Evolutionary conservation across 2,888 invertebrate species (phyloP).

Genomic region (Stenurella melanura): DNA sequence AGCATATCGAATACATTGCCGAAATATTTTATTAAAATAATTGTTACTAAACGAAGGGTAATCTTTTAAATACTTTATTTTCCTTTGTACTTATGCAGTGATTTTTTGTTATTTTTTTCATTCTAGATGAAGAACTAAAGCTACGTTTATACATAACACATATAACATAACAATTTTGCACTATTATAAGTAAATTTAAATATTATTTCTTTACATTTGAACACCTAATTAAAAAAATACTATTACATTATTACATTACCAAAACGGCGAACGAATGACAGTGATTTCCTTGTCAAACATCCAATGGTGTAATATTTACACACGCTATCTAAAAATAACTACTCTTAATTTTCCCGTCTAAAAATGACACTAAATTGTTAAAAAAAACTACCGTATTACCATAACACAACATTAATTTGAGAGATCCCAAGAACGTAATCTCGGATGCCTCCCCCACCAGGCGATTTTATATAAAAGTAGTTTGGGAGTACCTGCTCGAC

Average conservation of each 20-base stretch:
- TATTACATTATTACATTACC: neutral
- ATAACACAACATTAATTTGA: conserved; percentile 22
- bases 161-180: too few species aligned
- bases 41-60: too few species aligned
- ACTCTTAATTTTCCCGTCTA: neutral
- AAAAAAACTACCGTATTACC: conserved; percentile 30
- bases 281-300: neutral
- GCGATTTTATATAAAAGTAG: conserved; percentile 45
- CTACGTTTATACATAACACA: too few species aligned
- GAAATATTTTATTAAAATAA: too few species aligned
- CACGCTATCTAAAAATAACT: conserved; percentile 6
- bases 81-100: too few species aligned
- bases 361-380: neutral
- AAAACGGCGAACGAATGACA: neutral
- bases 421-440: conserved; percentile 38
- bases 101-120: too few species aligned
- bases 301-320: neutral
- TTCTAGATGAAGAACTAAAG: too few species aligned
- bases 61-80: too few species aligned
- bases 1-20: too few species aligned
- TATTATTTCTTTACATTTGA: too few species aligned
- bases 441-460: conserved; percentile 34
- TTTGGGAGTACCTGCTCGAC: conserved; percentile 39
- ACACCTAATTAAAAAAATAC: too few species aligned
- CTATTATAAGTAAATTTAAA: too few species aligned